Percentiles rank a stretch among this genome's conserved stretches.
Conservation (phyloP, 2,113 vertebrate genomes). For the Eptatretus burgeri region DNA sequence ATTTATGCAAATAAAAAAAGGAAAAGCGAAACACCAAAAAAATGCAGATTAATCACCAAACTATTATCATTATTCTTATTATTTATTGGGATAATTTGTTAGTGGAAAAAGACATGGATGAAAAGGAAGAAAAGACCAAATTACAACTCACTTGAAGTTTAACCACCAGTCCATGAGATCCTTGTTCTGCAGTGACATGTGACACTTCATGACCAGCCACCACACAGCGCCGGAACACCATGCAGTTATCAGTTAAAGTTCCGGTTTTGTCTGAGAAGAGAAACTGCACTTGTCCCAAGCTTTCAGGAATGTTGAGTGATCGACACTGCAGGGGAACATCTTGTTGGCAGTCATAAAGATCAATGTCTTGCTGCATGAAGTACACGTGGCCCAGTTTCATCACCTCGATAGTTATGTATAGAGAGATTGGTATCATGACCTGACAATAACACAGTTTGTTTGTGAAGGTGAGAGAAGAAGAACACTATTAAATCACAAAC, state of each 20-base stretch:
- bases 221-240: slow-evolving; percentile 81
- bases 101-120: too few relatives aligned
- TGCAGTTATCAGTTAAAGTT: slow-evolving; percentile 90
- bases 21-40: too few relatives aligned
- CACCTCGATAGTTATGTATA: slow-evolving; percentile 91
- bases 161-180: too few relatives aligned
- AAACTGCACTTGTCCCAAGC: slow-evolving; percentile 82
- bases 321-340: slow-evolving; percentile 67
- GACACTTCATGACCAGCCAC: slow-evolving; percentile 83
- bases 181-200: slow-evolving; percentile 10
- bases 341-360: slow-evolving; percentile 77
- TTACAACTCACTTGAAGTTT: too few relatives aligned
- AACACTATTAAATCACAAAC: too few relatives aligned
- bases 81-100: too few relatives aligned
- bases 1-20: too few relatives aligned
- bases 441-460: slow-evolving; percentile 15
- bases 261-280: slow-evolving; percentile 97
- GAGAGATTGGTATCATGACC: slow-evolving; percentile 84
- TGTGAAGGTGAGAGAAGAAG: too few relatives aligned
- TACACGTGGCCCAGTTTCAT: slow-evolving; percentile 90
- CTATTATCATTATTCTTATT: too few relatives aligned
- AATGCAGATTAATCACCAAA: too few relatives aligned
- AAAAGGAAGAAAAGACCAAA: too few relatives aligned
- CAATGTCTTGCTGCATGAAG: slow-evolving; percentile 75
- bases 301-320: slow-evolving; percentile 84